Conservation (phyloP, 1,140 invertebrate genomes). For the Notospermus geniculatus region DNA sequence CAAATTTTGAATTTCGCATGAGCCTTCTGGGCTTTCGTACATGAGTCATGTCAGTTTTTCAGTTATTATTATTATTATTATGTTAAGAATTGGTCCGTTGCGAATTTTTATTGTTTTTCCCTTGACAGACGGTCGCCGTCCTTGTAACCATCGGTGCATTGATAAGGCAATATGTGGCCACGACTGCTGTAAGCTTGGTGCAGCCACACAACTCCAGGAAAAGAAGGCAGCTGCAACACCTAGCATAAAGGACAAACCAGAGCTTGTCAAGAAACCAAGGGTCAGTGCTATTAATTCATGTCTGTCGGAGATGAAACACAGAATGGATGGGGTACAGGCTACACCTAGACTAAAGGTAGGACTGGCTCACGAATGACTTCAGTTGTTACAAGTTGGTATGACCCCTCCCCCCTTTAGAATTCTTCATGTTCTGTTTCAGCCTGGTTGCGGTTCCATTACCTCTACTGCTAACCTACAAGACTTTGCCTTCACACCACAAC, state of each 20-base stretch:
- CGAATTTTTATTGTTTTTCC: not conserved
- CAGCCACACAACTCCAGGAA: conserved; percentile 12
- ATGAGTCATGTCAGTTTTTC: no score
- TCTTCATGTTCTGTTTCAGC: no score
- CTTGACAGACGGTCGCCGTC: not conserved
- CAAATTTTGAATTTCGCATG: no score
- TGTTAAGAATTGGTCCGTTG: no score
- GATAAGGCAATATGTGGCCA: conserved; percentile 41
- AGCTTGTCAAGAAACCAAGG: not conserved
- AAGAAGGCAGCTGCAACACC: not conserved
- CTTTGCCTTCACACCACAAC: conserved; percentile 19
- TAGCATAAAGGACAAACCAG: not conserved
- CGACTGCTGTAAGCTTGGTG: conserved; percentile 37
- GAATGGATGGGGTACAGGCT: conserved; percentile 16
- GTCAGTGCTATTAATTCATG: conserved; percentile 16
- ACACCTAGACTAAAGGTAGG: conserved; percentile 31
- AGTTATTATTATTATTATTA: no score
- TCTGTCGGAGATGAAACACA: conserved; percentile 26
- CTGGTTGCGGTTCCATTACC: no score
- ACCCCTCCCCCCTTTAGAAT: no score
- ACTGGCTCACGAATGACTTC: no score
- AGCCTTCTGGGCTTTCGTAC: no score
- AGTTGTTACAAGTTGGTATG: no score
- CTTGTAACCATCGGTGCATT: conserved; percentile 37
- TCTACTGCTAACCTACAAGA: conserved; percentile 5